These are phyloP conservation scores for Pammene aurita DNA, from an alignment of 2,888 invertebrate species.

Conservation along the genomic window DNA sequence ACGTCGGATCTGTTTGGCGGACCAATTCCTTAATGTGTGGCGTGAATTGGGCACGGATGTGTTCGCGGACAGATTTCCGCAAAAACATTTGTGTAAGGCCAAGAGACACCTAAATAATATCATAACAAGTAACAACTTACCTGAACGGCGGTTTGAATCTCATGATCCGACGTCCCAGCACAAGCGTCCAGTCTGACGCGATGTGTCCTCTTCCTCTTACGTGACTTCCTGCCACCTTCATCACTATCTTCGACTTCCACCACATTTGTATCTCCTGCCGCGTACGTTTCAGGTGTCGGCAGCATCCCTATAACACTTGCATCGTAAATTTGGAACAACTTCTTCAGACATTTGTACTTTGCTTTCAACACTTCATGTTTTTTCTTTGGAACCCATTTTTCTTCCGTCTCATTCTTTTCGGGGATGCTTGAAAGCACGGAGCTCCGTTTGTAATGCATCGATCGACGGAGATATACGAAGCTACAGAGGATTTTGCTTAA, in stretches of 20 bases:
- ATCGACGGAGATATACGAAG: constrained; percentile 27
- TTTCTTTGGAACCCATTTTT: constrained; percentile 77
- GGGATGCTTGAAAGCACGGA: constrained; percentile 63
- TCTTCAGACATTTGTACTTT: constrained; percentile 76
- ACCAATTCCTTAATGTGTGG: too few relatives aligned
- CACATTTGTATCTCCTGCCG: constrained; percentile 34
- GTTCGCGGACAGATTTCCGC: too few relatives aligned
- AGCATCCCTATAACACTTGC: constrained; percentile 71
- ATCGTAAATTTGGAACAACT: constrained; percentile 75
- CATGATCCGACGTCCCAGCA: constrained; percentile 61
- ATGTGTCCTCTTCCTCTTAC: constrained; percentile 59
- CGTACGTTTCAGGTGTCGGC: constrained; percentile 53
- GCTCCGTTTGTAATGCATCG: constrained; percentile 57
- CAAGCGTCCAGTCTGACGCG: constrained; percentile 70
- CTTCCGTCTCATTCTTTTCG: constrained; percentile 62
- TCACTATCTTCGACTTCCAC: constrained; percentile 39
- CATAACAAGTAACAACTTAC: too few relatives aligned
- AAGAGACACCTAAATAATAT: too few relatives aligned
- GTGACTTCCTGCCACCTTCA: constrained; percentile 43
- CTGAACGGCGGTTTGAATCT: constrained; percentile 4
- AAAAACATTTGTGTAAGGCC: too few relatives aligned
- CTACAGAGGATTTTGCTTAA: constrained; percentile 28
- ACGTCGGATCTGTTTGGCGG: too few relatives aligned
- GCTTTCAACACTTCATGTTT: constrained; percentile 76
- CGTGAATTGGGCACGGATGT: too few relatives aligned